Base-by-base conservation (phyloP, 2,797 vertebrate species). In the Eulemur mongoz region DNA sequence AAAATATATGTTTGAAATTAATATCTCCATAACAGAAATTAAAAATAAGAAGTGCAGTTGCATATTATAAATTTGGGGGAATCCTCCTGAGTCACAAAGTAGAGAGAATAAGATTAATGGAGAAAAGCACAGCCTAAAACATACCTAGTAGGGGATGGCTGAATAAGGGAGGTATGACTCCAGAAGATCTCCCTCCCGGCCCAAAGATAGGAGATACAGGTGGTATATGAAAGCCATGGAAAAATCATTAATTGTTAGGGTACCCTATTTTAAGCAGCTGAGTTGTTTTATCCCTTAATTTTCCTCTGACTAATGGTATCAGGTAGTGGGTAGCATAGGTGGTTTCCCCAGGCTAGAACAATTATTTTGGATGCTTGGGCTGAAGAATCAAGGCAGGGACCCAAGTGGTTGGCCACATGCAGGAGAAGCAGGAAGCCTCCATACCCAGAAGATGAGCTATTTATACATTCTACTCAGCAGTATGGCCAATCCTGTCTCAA, bases 401-500 rank as follows among this genome's bases (percentile, higher is more conserved):
- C 40, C 57, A 80, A 83, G 61, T 61, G 40, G 27, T 43, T 92
- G 35, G 11, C 15, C 32, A 87, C 12, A 90, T 18, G 7, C 67
- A 96, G n/a, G 57, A 78, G 52, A 95, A 92, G 94, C 9, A 80
- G 48, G 22, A 80, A 92, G 23, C 27, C 22, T n/a, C 17, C 27
- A 57, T 69, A 52, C 17, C 45, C 76, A 48, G n/a, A 57, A 25
- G 32, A 70, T 92, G 35, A 89, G 89, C 15, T 86, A 57, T 48
- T 63, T 84, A 79, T 35, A 87, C 27, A 63, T 43, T 83, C 76
- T 18, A 40, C 43, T 81, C 52, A 93, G 73, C 43, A 82, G 14
- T 18, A n/a, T 93, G 45, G 30, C 25, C 65, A 91, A 30, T 50
- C 32, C 50, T 70, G 91, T 94, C 43, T 96, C 67, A 91, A 83